phyloP scores from a whole-genome alignment of 2,888 invertebrate species.

The Liposcelis brunnea region DNA sequence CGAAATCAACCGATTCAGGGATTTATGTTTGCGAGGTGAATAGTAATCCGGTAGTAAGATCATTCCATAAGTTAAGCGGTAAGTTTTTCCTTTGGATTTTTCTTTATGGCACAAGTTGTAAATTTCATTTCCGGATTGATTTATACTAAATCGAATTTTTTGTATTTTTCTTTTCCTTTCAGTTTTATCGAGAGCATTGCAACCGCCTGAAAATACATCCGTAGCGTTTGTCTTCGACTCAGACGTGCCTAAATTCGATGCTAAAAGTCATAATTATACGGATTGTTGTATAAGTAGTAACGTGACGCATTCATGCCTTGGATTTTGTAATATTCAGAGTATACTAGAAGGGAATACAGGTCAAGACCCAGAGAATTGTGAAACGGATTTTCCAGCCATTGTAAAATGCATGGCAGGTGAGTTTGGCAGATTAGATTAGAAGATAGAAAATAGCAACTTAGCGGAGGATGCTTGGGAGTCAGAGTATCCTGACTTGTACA shows the following conservation, averaged over 20 bases:
- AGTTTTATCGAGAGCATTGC: slow-evolving; percentile 45
- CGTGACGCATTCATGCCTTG: slow-evolving; percentile 53
- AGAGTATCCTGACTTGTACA: no score
- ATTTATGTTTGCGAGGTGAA: slow-evolving; percentile 71
- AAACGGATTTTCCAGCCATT: slow-evolving; percentile 61
- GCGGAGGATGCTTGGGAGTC: no score
- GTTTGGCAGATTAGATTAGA: no score
- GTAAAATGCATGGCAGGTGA: slow-evolving; percentile 37
- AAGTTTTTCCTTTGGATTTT: slow-evolving; percentile 22
- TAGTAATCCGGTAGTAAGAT: slow-evolving; percentile 56
- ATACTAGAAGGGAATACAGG: slow-evolving; percentile 59
- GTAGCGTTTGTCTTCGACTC: not conserved
- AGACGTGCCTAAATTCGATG: slow-evolving; percentile 15
- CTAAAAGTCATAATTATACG: slow-evolving; percentile 54
- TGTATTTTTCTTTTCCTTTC: no score
- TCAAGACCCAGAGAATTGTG: slow-evolving; percentile 64
- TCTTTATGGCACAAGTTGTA: no score
- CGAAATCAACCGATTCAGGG: slow-evolving; percentile 52
- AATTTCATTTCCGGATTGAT: no score
- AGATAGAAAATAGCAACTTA: no score
- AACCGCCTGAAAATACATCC: slow-evolving; percentile 35
- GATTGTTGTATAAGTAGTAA: slow-evolving; percentile 56
- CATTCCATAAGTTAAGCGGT: slow-evolving; percentile 66
- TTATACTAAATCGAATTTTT: no score
- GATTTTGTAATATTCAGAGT: slow-evolving; percentile 67